Conservation (phyloP, 2,888 invertebrate species). For the Sarcophaga subvicina region DNA sequence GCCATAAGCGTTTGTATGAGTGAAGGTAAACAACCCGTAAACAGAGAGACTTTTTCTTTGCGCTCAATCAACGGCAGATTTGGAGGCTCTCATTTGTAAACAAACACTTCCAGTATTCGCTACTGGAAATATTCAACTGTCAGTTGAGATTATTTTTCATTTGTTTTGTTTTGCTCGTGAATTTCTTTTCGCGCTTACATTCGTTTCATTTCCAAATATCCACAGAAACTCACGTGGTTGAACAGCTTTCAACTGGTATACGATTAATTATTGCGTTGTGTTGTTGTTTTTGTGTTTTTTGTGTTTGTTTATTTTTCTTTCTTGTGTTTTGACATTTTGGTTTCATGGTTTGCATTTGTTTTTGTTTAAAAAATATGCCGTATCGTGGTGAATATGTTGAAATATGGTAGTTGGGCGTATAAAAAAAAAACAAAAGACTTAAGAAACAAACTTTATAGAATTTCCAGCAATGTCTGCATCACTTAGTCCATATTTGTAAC, state of each 20-base stretch:
- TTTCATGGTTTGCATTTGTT: slow-evolving; percentile 7
- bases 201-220: background rate
- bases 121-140: slow-evolving; percentile 55
- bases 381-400: slow-evolving; percentile 54
- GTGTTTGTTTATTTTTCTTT: slow-evolving; percentile 43
- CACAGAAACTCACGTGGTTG: slow-evolving; percentile 56
- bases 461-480: background rate
- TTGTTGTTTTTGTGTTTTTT: slow-evolving; percentile 48
- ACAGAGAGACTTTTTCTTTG: slow-evolving; percentile 7
- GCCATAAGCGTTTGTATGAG: background rate
- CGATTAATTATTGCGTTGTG: slow-evolving; percentile 15
- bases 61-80: slow-evolving; percentile 2
- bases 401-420: background rate
- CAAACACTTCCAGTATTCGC: slow-evolving; percentile 62
- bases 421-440: slow-evolving; percentile 62
- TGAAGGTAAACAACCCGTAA: slow-evolving; percentile 58
- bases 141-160: slow-evolving; percentile 24
- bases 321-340: slow-evolving; percentile 59
- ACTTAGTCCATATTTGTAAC: slow-evolving; percentile 22
- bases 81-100: slow-evolving; percentile 63
- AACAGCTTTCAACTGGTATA: slow-evolving; percentile 5
- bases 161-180: slow-evolving; percentile 34
- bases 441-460: slow-evolving; percentile 42
- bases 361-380: background rate
- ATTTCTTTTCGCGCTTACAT: slow-evolving; percentile 26